Evolutionary conservation across 2,888 invertebrate species (phyloP).

Genomic region (Leistus spinibarbis): DNA sequence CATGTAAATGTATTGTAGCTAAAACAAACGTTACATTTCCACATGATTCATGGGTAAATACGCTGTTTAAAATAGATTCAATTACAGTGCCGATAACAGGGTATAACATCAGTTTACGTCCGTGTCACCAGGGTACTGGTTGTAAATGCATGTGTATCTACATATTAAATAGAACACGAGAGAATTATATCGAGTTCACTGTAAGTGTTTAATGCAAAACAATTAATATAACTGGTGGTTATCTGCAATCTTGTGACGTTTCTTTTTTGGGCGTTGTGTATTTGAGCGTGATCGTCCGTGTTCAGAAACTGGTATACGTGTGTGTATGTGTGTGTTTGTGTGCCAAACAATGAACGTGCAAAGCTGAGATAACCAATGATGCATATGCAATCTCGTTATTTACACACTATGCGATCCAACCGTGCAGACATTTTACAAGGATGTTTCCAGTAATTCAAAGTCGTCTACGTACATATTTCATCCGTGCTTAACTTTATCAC

Average conservation of each 20-base stretch:
- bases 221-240: conserved; percentile 20
- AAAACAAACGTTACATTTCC: neutral
- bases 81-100: neutral
- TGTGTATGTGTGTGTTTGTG: neutral
- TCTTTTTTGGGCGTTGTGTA: neutral
- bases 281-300: no score
- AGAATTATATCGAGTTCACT: neutral
- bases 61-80: neutral
- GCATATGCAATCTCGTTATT: conserved; percentile 37
- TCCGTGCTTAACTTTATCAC: conserved; percentile 24
- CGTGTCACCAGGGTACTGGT: neutral
- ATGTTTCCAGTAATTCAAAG: conserved; percentile 26
- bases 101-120: neutral
- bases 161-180: neutral
- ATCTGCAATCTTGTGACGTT: conserved; percentile 10
- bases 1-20: neutral
- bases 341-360: conserved; percentile 33
- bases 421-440: conserved; percentile 19
- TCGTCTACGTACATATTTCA: conserved; percentile 26
- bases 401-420: conserved; percentile 22
- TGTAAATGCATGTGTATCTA: neutral
- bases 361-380: conserved; percentile 33
- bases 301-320: neutral
- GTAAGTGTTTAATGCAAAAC: conserved; percentile 32
- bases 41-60: neutral